phyloP scores from a whole-genome alignment of 1,140 invertebrate genomes.

The Drosophila rhopaloa region DNA sequence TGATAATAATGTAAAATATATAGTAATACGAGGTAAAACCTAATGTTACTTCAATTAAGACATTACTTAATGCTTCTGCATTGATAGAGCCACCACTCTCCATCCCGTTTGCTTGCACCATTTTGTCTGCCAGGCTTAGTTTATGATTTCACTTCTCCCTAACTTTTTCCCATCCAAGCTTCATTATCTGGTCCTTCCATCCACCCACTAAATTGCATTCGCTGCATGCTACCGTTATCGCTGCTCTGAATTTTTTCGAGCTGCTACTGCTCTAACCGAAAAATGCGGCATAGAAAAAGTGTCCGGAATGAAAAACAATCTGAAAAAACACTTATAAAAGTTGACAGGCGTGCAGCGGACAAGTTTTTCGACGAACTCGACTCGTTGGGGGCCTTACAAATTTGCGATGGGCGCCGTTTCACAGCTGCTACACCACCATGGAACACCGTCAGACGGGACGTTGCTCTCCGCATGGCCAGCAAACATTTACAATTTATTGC shows the following conservation, averaged over 20 bases:
- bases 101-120: background rate
- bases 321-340: slow-evolving; percentile 79
- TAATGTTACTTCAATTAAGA: too few species aligned
- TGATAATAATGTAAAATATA: too few species aligned
- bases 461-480: slow-evolving; percentile 25
- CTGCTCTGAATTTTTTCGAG: slow-evolving; percentile 45
- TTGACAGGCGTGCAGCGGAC: slow-evolving; percentile 79
- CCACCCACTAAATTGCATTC: slow-evolving; percentile 68
- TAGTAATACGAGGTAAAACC: too few species aligned
- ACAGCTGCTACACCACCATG: slow-evolving; percentile 34
- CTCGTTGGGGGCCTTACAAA: slow-evolving; percentile 57
- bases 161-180: background rate
- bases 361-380: slow-evolving; percentile 65
- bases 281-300: slow-evolving; percentile 42
- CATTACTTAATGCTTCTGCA: too few species aligned
- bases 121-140: background rate
- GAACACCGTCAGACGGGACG: background rate
- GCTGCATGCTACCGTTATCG: slow-evolving; percentile 60
- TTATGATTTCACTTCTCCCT: background rate
- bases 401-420: slow-evolving; percentile 43
- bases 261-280: slow-evolving; percentile 14
- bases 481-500: slow-evolving; percentile 83
- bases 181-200: slow-evolving; percentile 2
- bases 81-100: background rate
- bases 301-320: slow-evolving; percentile 64